Conservation (phyloP, 2,797 vertebrate genomes). For the Argya squamiceps region DNA sequence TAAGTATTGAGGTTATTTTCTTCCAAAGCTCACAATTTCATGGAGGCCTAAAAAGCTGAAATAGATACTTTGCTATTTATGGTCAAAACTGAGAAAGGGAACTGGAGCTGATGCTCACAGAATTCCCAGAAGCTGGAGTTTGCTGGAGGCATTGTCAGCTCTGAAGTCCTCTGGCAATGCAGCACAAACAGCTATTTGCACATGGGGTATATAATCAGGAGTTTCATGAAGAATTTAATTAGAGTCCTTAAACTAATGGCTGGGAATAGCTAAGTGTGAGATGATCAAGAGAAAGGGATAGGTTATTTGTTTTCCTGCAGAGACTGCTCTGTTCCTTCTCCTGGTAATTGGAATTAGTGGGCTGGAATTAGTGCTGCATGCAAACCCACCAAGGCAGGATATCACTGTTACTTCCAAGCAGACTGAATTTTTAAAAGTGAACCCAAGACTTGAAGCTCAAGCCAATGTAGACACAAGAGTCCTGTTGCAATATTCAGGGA, state of each 20-base stretch:
- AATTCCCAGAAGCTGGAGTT: background rate
- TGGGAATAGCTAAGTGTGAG: background rate
- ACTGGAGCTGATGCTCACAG: background rate
- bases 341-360: background rate
- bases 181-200: background rate
- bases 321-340: background rate
- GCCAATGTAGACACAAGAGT: background rate
- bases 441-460: background rate
- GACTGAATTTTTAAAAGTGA: background rate
- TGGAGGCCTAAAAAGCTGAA: background rate
- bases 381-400: background rate
- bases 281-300: background rate
- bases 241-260: background rate
- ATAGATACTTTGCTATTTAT: background rate
- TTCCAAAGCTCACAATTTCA: background rate
- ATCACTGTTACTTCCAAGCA: background rate
- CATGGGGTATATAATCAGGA: background rate
- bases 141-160: background rate
- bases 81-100: background rate
- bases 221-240: background rate
- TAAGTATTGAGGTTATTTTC: background rate
- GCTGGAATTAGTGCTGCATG: background rate
- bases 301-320: background rate
- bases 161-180: background rate
- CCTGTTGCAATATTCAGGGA: background rate